Conservation (phyloP, 2,888 invertebrate genomes). For the Mesorhabditis sp. region DNA sequence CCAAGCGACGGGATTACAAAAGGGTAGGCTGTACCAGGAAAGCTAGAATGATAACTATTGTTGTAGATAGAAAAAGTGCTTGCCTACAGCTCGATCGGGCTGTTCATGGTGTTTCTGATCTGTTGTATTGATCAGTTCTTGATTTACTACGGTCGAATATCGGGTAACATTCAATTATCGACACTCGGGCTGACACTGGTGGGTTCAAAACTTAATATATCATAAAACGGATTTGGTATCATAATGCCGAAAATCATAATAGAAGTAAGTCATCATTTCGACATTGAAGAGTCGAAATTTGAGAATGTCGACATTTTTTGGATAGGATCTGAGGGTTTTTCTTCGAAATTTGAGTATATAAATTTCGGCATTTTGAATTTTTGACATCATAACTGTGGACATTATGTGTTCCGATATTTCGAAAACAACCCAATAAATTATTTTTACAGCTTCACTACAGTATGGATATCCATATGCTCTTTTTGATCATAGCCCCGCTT, state of each 20-base stretch:
- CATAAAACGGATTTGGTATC: too few species aligned
- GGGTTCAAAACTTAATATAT: too few species aligned
- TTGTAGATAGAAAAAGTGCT: not conserved
- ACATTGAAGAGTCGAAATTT: too few species aligned
- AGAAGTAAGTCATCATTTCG: too few species aligned
- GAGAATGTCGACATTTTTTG: too few species aligned
- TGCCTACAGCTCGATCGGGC: not conserved
- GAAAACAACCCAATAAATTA: too few species aligned
- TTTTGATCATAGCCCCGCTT: not conserved
- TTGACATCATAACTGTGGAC: not conserved
- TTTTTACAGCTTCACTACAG: not conserved
- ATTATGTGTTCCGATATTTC: too few species aligned
- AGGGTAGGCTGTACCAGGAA: not conserved
- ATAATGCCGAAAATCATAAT: too few species aligned
- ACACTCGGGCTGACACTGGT: not conserved
- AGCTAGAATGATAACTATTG: too few species aligned
- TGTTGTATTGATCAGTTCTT: not conserved
- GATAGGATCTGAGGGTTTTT: too few species aligned
- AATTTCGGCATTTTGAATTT: not conserved
- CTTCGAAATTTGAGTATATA: too few species aligned
- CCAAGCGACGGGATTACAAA: not conserved
- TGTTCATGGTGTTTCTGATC: not conserved
- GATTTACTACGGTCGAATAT: not conserved
- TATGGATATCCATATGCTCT: constrained; percentile 4
- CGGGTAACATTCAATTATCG: not conserved